phyloP scores from a whole-genome alignment of 2,888 invertebrate species.

The Microctonus brassicae region DNA sequence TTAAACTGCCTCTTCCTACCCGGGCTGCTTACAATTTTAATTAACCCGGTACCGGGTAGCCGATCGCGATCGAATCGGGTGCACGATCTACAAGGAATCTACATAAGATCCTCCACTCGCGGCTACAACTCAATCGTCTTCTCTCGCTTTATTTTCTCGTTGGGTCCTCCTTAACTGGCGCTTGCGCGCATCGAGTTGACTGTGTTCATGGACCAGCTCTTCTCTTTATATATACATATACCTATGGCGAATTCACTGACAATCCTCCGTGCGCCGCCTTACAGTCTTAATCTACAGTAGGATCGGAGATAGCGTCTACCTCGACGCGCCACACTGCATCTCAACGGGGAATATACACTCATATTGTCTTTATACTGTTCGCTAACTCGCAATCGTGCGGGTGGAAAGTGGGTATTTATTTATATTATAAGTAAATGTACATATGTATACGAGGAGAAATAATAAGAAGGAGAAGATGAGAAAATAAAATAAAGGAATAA shows the following conservation, averaged over 20 bases:
- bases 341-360: conserved; percentile 54
- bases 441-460: neutral
- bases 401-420: conserved; percentile 8
- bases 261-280: conserved; percentile 46
- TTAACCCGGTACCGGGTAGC: conserved; percentile 69
- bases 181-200: conserved; percentile 24
- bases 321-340: conserved; percentile 39
- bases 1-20: conserved; percentile 20
- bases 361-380: conserved; percentile 61
- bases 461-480: conserved; percentile 29
- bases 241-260: conserved; percentile 46
- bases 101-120: conserved; percentile 71
- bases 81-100: conserved; percentile 71
- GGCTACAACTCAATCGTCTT: conserved; percentile 69
- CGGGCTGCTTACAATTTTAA: conserved; percentile 67
- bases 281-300: conserved; percentile 60
- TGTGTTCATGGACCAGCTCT: neutral
- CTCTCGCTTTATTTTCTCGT: conserved; percentile 51
- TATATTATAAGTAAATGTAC: conserved; percentile 9
- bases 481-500: conserved; percentile 37
- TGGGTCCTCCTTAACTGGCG: conserved; percentile 50
- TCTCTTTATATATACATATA: conserved; percentile 1
- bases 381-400: conserved; percentile 27
- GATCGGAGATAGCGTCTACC: conserved; percentile 65
- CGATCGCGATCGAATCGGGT: conserved; percentile 71